These are phyloP conservation scores for Scolopax rusticola DNA, from an alignment of 2,797 vertebrate species.

Conservation along the genomic window DNA sequence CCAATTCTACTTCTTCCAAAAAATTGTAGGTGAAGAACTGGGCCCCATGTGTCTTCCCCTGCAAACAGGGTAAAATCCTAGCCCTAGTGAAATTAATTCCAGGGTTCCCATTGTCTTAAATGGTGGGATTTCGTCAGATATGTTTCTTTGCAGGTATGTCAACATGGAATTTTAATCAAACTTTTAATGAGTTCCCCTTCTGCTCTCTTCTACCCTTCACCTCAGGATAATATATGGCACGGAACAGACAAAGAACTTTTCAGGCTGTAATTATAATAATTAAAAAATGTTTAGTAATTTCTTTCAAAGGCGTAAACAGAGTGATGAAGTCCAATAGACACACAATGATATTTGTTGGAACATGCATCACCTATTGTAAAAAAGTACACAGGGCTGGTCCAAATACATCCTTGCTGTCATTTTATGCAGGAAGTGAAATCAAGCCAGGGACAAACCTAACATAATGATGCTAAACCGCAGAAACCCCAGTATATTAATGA, in stretches of 20 bases:
- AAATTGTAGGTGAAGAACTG: neutral
- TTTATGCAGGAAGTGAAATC: slow-evolving; percentile 65
- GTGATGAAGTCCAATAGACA: slow-evolving; percentile 33
- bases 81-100: neutral
- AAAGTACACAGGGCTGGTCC: slow-evolving; percentile 63
- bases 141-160: slow-evolving; percentile 45
- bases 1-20: neutral
- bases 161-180: slow-evolving; percentile 62
- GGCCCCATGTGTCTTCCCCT: neutral
- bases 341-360: slow-evolving; percentile 68
- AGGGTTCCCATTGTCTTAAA: slow-evolving; percentile 16
- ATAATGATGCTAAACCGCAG: neutral
- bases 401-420: slow-evolving; percentile 68
- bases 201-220: slow-evolving; percentile 56
- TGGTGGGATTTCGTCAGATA: neutral
- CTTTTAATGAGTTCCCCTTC: slow-evolving; percentile 64
- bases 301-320: slow-evolving; percentile 62
- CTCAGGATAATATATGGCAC: slow-evolving; percentile 36
- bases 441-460: slow-evolving; percentile 59
- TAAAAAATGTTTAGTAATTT: slow-evolving; percentile 54
- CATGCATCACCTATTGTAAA: slow-evolving; percentile 49
- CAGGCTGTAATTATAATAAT: slow-evolving; percentile 49
- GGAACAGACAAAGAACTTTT: slow-evolving; percentile 54
- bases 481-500: neutral
- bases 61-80: neutral